A percentile compares a stretch with the other conserved stretches of the same genome.
phyloP scores from a whole-genome alignment of 2,888 invertebrate species.

The Hirtodrosophila confusa region DNA sequence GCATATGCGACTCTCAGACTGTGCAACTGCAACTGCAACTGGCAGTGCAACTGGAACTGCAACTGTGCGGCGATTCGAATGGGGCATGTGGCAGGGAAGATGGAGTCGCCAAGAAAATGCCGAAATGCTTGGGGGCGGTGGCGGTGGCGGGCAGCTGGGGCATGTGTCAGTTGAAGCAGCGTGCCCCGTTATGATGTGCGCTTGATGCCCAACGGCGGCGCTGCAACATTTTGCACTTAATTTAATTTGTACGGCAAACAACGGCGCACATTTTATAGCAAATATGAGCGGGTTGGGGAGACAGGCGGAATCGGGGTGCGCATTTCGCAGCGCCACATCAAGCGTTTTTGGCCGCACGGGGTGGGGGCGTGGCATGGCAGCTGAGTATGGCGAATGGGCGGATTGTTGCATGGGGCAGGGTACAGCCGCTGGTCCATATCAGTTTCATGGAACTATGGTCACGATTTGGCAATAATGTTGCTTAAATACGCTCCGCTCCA shows the following conservation, averaged over 20 bases:
- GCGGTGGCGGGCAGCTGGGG: conserved; percentile 3
- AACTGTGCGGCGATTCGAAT: conserved; percentile 27
- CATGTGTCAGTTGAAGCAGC: conserved; percentile 58
- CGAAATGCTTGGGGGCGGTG: not conserved
- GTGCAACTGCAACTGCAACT: conserved; percentile 6
- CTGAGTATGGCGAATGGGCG: conserved; percentile 50
- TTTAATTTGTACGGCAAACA: conserved; percentile 79
- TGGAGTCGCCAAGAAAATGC: conserved; percentile 31
- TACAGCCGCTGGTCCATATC: conserved; percentile 76
- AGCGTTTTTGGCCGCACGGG: conserved; percentile 50
- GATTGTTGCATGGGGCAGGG: conserved; percentile 2
- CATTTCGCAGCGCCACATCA: conserved; percentile 64
- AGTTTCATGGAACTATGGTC: conserved; percentile 84
- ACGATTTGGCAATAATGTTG: conserved; percentile 84
- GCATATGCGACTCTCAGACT: conserved; percentile 63
- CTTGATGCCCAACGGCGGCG: conserved; percentile 61
- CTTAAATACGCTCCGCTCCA: conserved; percentile 73
- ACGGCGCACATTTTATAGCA: conserved; percentile 46
- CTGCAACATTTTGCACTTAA: conserved; percentile 75
- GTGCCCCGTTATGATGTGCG: conserved; percentile 70
- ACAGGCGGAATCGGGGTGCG: conserved; percentile 5
- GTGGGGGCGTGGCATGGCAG: conserved; percentile 44
- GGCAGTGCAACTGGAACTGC: conserved; percentile 24
- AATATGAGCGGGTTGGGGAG: conserved; percentile 18
- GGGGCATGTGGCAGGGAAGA: conserved; percentile 12